A percentile compares a stretch with the other conserved stretches of the same genome.
Evolutionary conservation across 2,888 invertebrate genomes (phyloP).

Genomic region (Toxonevra muliebris): DNA sequence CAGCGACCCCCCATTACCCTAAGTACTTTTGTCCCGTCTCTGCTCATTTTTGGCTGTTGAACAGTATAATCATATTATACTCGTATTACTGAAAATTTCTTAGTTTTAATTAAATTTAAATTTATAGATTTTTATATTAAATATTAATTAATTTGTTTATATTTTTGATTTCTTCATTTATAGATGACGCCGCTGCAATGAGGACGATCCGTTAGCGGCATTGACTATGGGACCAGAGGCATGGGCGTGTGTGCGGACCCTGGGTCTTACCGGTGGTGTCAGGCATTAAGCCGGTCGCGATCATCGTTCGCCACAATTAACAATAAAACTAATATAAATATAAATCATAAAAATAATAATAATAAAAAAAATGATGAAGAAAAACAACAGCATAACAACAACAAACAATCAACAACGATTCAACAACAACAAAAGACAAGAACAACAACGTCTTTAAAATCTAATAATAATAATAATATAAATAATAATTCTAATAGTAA

Average conservation of each 20-base stretch:
- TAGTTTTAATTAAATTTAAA: no score
- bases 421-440: constrained; percentile 35
- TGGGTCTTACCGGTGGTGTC: constrained; percentile 74
- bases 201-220: constrained; percentile 82
- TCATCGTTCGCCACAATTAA: constrained; percentile 65
- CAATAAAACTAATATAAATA: constrained; percentile 39
- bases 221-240: constrained; percentile 88
- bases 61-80: no score
- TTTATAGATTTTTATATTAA: no score
- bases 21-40: no score
- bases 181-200: constrained; percentile 74
- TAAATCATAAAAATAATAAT: constrained; percentile 55
- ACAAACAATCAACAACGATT: constrained; percentile 35
- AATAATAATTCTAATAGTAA: constrained; percentile 25
- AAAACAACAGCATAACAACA: constrained; percentile 42
- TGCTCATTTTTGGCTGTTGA: no score
- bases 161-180: background rate
- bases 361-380: constrained; percentile 39
- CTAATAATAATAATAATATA: constrained; percentile 19
- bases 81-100: no score
- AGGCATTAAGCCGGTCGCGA: constrained; percentile 71
- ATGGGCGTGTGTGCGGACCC: constrained; percentile 91
- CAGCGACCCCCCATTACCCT: no score
- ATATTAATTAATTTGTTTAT: background rate
- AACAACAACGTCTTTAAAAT: constrained; percentile 37